A percentile compares a stretch with the other conserved stretches of the same genome.
phyloP scores from a whole-genome alignment of 1,140 invertebrate genomes.

The Nebria ingens region DNA sequence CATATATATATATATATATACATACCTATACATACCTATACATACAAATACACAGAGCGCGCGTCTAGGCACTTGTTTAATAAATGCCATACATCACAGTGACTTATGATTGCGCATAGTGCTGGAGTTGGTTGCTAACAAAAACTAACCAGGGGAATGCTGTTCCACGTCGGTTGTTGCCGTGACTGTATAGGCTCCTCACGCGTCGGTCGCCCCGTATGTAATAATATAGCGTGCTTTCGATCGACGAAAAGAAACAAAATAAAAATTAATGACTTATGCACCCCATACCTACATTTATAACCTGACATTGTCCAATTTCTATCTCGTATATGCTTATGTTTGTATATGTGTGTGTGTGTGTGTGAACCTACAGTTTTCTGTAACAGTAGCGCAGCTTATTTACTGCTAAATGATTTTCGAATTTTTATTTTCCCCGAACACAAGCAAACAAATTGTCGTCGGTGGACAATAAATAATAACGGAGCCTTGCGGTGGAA shows the following conservation, averaged over 20 bases:
- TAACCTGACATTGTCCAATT: neutral
- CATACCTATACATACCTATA: too few relatives aligned
- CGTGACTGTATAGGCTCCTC: too few relatives aligned
- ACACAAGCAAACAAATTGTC: neutral
- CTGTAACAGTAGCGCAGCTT: conserved; percentile 1
- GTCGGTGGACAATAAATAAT: neutral
- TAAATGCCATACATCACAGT: conserved; percentile 5
- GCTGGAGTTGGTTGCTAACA: neutral
- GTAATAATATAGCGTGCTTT: neutral
- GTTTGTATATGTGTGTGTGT: neutral
- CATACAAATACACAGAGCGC: too few relatives aligned
- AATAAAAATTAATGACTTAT: conserved; percentile 1
- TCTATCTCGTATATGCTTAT: neutral
- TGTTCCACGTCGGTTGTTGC: neutral
- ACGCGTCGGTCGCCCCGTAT: too few relatives aligned
- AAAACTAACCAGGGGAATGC: neutral
- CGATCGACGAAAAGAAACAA: conserved; percentile 1
- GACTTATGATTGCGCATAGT: neutral
- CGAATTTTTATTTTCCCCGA: neutral
- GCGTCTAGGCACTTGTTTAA: conserved; percentile 6
- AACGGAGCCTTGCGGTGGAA: neutral
- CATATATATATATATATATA: too few relatives aligned
- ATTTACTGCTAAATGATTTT: conserved; percentile 8
- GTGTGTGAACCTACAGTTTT: neutral
- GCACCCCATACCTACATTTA: neutral